Conservation (phyloP, 2,113 vertebrate species). For the Pedetes capensis region DNA sequence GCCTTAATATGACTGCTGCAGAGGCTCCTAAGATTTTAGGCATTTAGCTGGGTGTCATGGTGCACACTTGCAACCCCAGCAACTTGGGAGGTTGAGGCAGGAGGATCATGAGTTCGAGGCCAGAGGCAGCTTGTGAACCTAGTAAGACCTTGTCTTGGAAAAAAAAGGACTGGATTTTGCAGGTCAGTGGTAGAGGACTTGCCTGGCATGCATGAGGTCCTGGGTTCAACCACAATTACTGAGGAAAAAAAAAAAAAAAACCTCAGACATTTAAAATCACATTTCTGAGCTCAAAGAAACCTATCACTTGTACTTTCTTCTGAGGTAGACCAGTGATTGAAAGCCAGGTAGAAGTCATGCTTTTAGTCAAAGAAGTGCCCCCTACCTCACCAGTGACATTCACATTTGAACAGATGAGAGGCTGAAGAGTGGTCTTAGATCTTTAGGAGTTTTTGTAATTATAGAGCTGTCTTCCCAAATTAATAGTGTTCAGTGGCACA, state of each 20-base stretch:
- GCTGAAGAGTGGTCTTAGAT: background rate
- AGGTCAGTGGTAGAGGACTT: too few species aligned
- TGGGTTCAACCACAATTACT: too few species aligned
- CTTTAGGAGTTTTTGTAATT: background rate
- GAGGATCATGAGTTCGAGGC: too few species aligned
- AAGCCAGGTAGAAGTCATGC: background rate
- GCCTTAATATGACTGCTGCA: rapidly evolving
- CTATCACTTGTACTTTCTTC: background rate
- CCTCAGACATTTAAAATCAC: background rate
- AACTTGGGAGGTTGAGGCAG: too few species aligned
- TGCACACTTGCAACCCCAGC: too few species aligned
- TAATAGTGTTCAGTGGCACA: background rate
- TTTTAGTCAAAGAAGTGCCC: background rate
- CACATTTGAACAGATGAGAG: background rate
- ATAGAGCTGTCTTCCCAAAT: background rate
- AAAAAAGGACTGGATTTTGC: too few species aligned
- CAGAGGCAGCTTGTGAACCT: too few species aligned
- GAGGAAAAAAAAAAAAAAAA: too few species aligned
- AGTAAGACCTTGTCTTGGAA: too few species aligned
- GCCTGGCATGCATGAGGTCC: too few species aligned
- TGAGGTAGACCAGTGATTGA: background rate
- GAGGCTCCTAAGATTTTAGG: background rate
- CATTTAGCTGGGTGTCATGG: too few species aligned
- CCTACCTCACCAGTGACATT: background rate
- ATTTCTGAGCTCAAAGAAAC: background rate